Percentiles rank a stretch among this genome's conserved stretches.
Evolutionary conservation across 2,888 invertebrate genomes (phyloP).

Genomic region (Rhagonycha lutea): DNA sequence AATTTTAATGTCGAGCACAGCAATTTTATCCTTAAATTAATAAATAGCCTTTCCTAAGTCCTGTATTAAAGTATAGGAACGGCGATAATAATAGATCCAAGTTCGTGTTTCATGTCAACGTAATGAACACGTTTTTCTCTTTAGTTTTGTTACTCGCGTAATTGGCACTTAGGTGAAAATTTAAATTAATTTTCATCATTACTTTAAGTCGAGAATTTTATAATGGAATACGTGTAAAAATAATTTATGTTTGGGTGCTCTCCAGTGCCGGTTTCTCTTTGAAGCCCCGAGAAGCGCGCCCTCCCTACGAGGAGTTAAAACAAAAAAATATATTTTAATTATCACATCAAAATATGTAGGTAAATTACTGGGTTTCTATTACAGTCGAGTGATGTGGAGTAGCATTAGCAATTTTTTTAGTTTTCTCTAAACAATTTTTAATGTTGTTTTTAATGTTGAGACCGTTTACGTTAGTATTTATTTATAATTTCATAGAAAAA

Average conservation of each 20-base stretch:
- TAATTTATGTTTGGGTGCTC: neutral
- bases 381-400: no score
- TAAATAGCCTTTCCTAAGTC: slow-evolving; percentile 7
- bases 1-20: slow-evolving; percentile 17
- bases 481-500: no score
- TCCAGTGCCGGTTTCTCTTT: neutral
- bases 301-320: no score
- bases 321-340: no score
- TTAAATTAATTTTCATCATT: neutral
- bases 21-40: slow-evolving; percentile 18
- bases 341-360: no score
- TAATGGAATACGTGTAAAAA: neutral
- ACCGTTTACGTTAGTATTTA: no score
- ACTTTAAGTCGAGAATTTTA: neutral
- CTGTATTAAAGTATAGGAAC: slow-evolving; percentile 5
- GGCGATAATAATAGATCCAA: slow-evolving; percentile 5
- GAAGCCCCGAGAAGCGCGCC: neutral
- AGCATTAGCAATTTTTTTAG: no score
- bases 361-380: no score
- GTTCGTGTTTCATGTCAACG: slow-evolving; percentile 7
- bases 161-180: neutral
- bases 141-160: neutral
- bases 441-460: no score
- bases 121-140: neutral
- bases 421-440: no score